A percentile compares a stretch with the other conserved stretches of the same genome.
These are phyloP conservation scores for Nesometra sesokonis DNA, from an alignment of 35 echinoderm and acorn worm species.

Conservation along the genomic window DNA sequence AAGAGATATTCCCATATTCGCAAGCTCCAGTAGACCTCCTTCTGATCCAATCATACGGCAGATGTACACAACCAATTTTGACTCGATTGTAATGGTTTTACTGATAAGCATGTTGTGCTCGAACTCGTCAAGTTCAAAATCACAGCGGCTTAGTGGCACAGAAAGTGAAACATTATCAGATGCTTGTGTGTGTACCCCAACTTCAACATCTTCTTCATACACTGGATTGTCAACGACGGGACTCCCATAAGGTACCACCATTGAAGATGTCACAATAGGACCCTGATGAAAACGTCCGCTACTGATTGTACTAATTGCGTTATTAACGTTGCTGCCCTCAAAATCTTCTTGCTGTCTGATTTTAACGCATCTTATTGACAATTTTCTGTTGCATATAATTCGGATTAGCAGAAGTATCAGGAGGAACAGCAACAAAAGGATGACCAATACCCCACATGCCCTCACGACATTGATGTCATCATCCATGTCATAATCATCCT, in stretches of 20 bases:
- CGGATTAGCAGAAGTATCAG: not conserved
- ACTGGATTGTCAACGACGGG: not conserved
- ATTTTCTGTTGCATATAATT: not conserved
- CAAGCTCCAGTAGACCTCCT: slow-evolving; percentile 57
- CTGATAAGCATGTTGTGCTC: slow-evolving; percentile 42
- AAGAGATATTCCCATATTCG: slow-evolving; percentile 88
- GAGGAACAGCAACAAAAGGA: not conserved
- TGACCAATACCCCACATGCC: not conserved
- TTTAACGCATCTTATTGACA: not conserved
- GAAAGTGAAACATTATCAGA: not conserved
- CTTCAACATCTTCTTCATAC: not conserved
- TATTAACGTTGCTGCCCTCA: not conserved
- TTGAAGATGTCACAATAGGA: not conserved
- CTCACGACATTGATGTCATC: not conserved
- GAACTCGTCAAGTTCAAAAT: not conserved
- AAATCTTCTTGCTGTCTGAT: not conserved
- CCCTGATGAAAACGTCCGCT: not conserved
- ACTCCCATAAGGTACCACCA: not conserved
- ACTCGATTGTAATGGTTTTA: slow-evolving; percentile 22
- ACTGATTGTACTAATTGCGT: not conserved
- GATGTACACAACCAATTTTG: slow-evolving; percentile 71
- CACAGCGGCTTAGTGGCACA: not conserved
- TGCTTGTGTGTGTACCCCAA: not conserved
- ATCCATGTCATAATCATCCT: not conserved
- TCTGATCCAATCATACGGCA: slow-evolving; percentile 41